A percentile compares a stretch with the other conserved stretches of the same genome.
Conservation (phyloP, 2,888 invertebrate genomes). For the Sphinx pinastri region DNA sequence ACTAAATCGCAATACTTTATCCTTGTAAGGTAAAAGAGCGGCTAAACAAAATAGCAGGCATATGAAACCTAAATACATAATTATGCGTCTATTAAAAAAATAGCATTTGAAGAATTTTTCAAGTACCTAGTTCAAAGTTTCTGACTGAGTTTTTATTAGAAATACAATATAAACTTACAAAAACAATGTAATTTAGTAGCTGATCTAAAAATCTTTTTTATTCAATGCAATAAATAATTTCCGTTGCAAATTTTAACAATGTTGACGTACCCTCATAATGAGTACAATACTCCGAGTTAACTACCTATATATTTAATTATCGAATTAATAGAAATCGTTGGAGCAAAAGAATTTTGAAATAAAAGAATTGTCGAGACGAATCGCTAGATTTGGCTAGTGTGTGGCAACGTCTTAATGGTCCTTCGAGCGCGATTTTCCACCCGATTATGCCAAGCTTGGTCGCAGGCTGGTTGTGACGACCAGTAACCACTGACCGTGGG, state of each 20-base stretch:
- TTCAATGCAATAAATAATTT: constrained; percentile 2
- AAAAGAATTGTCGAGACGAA: constrained; percentile 31
- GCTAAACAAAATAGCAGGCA: no score
- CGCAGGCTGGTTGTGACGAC: constrained; percentile 46
- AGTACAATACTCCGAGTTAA: background rate
- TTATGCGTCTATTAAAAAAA: no score
- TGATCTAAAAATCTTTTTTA: background rate
- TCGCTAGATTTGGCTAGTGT: constrained; percentile 52
- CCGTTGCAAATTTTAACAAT: constrained; percentile 2
- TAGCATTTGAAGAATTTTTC: no score
- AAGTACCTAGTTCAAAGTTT: background rate
- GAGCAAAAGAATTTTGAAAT: constrained; percentile 6
- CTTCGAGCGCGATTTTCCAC: constrained; percentile 69
- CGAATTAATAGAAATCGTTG: constrained; percentile 19
- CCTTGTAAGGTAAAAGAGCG: no score
- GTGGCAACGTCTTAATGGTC: constrained; percentile 62
- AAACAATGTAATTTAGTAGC: background rate
- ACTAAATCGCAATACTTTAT: no score
- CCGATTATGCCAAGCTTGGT: constrained; percentile 63
- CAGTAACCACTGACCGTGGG: constrained; percentile 68
- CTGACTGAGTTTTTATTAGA: background rate
- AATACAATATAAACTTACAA: background rate
- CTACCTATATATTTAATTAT: constrained; percentile 3
- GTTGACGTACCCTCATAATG: background rate
- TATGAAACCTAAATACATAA: no score